Evolutionary conservation across 2,113 vertebrate genomes (phyloP), one percentile per base, ranked within the genome.

Genomic region (Pseudopipra pipra): DNA sequence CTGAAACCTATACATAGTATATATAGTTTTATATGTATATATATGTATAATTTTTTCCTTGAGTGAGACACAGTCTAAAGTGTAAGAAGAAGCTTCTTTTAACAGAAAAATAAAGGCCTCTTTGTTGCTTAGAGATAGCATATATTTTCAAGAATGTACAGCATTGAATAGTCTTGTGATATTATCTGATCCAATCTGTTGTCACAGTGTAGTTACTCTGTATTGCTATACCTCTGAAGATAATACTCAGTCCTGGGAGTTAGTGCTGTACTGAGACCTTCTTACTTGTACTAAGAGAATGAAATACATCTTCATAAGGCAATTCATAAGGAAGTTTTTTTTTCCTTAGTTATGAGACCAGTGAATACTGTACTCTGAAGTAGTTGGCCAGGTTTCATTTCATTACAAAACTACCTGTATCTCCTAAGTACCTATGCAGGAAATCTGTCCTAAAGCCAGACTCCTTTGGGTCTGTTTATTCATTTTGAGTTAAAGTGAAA

Each of bases 391-490:
- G 44, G 19, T 81, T 89, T 87, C 14, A 49, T 74, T 83, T 90
- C 30, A 30, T 87, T 90, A 49, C 54, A 54, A 46, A 66, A 27
- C n/a, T 75, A 5, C 52, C 49, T 72, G 25, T 27, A 65, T 63
- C 56, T 81, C 76, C 65, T 78, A 70, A 72, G 61, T 46, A 68
- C 3, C 6, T 66, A 65, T 18, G 18, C 49, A 89, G 66, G 41
- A 87, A 90, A 68, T 85, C 73, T 90, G 61, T 91, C 52, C 41
- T 88, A 49, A 78, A 93, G 61, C 41, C 87, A 92, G 59, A 21
- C 14, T 94, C 23, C n/a, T 87, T 89, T 90, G n/a, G 37, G 72
- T 78, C 61, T 96, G 72, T 94, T 94, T 94, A 72, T 75, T 80
- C 49, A 8, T 66, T 89, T 78, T 89, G 52, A 93, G 58, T 73